phyloP scores from a whole-genome alignment of 2,113 vertebrate genomes.

The Myocastor coypus region DNA sequence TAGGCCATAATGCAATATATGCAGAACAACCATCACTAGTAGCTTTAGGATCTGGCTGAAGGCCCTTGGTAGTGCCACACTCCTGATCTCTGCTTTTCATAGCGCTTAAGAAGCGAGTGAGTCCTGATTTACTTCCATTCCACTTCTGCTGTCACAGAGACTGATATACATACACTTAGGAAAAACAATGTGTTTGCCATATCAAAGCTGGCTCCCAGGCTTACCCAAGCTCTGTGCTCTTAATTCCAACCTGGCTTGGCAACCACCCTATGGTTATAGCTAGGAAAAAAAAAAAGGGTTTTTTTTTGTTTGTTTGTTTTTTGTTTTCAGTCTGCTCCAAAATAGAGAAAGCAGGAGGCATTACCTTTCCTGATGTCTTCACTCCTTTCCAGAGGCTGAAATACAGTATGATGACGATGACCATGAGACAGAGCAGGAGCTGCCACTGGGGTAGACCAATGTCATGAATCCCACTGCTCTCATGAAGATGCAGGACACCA shows the following conservation, averaged over 20 bases:
- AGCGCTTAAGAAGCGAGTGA: not conserved
- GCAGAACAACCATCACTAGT: not conserved
- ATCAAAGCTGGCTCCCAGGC: not conserved
- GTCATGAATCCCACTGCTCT: constrained; percentile 95
- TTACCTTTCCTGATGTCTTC: constrained; percentile 99
- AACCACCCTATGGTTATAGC: too few species aligned
- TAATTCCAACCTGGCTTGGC: not conserved
- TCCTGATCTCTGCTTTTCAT: not conserved
- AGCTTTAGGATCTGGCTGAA: not conserved
- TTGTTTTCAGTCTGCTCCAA: not conserved
- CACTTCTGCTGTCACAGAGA: not conserved
- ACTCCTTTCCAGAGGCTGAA: constrained; percentile 99
- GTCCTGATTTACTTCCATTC: not conserved
- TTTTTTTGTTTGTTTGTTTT: too few species aligned
- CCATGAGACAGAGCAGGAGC: constrained; percentile 92
- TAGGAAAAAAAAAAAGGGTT: not conserved
- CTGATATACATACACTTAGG: not conserved
- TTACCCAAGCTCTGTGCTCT: not conserved
- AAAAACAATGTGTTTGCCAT: not conserved
- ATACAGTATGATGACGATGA: constrained; percentile 95
- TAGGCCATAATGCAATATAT: not conserved
- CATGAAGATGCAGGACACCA: constrained; percentile 94
- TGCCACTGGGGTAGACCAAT: constrained; percentile 96
- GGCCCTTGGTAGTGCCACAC: not conserved
- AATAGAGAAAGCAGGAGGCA: not conserved